Base-by-base conservation (phyloP, 2,888 invertebrate genomes). In the Sphaerophoria taeniata region DNA sequence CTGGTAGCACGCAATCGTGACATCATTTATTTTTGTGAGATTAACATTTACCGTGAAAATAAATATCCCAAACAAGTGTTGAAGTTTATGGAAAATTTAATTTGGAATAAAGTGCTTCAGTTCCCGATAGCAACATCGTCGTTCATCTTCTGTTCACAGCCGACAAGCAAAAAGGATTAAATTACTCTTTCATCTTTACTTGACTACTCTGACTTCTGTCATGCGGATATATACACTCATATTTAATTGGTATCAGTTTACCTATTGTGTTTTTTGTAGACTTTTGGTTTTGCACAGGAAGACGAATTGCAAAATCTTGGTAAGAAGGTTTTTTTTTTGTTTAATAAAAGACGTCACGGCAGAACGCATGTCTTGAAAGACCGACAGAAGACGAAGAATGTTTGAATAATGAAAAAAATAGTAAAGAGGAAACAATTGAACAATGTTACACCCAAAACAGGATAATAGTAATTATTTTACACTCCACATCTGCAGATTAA, bases 101-200 rank as follows among this genome's bases (percentile, higher is more conserved):
- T 14, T 43, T 9, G 45, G 47, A 39, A 39, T 31, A 45, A 24
- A 24, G 24, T 24, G 24, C 24, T 24, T 24, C 24, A 39, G 39
- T 24, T 67, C 24, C 67, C 53, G 33, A 4, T 60, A 43, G 45
- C 60, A 60, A 36, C 43, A 24, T 9, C 14, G 33, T 36, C 16
- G n/a, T 61, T 39, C 69, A 72, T 79, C 12, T 9, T 84, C 84
- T 76, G 84, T 79, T 84, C 79, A 84, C 84, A 84, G 79, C 75
- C 72, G 71, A 7, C 11, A 0, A 9, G 11, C 6, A 84, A 71
- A 24, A 80, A 79, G 84, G 84, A 84, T 84, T 84, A 79, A 79
- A 76, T 84, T 79, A 84, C 84, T 69, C 33, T 67, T 39, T 7
- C 34, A 56, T 63, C 78, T 67, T 70, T 74, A 61, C 3, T 9